Evolutionary conservation across 2,888 invertebrate genomes (phyloP).

Genomic region (Branchellion lobata): DNA sequence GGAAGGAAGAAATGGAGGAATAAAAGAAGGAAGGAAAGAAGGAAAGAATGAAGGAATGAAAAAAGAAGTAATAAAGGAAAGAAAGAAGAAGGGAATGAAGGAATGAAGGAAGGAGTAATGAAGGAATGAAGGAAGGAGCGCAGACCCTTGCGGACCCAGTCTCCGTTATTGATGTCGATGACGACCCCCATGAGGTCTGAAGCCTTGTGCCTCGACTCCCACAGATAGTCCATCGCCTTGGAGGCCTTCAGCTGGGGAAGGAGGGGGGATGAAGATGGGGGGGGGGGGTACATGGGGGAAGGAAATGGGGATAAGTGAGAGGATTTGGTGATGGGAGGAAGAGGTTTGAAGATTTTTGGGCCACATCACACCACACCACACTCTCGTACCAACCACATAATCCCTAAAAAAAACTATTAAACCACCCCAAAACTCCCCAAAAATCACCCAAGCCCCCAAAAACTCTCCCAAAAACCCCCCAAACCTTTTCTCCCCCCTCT

Average conservation of each 20-base stretch:
- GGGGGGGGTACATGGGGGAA: not conserved
- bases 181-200: constrained; percentile 95
- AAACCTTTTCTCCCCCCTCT: not conserved
- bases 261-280: not conserved
- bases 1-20: not conserved
- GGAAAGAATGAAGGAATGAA: not conserved
- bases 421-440: too few species aligned
- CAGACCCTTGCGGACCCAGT: constrained; percentile 82
- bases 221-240: constrained; percentile 91
- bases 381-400: too few species aligned
- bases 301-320: too few species aligned
- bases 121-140: too few species aligned
- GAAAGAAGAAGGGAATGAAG: not conserved
- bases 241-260: constrained; percentile 77
- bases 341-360: too few species aligned
- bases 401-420: too few species aligned
- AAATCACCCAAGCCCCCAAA: too few species aligned
- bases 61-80: not conserved
- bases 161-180: constrained; percentile 93
- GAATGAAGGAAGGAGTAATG: too few species aligned
- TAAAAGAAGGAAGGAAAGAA: not conserved
- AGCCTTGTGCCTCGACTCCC: constrained; percentile 86
- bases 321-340: too few species aligned
- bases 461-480: not conserved
- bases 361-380: too few species aligned